Base-by-base conservation (phyloP, 2,113 vertebrate genomes). In the Ranitomeya variabilis region DNA sequence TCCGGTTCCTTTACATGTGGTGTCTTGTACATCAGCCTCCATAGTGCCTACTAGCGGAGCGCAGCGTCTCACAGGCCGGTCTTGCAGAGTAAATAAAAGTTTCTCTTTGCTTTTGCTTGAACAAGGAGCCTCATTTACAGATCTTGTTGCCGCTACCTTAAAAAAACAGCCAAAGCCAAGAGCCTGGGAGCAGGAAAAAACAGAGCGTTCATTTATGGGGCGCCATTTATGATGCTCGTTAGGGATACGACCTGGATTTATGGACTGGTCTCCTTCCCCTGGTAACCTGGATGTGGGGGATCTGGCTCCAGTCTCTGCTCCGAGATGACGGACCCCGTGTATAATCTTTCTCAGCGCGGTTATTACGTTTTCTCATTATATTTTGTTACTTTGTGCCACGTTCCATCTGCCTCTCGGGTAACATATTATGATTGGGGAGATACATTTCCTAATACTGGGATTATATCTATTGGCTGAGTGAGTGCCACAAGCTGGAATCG, bases 41-140 rank as follows among this genome's bases (percentile, higher is more conserved):
- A 51, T 10, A 54, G 14, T 13, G 16, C 18, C 79, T 60, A 45
- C 80, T 16, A 19, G 57, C 37, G 23, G 13, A 62, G 26, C 37
- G 26, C 54, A 81, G 57, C 23, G 10, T 23, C 62, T 81, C 59
- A 62, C 45, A 45, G 62, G 80, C 60, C 7, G 80, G 19, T 66
- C 60, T 2, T 66, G 19, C 67, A 64, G 6, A 51, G 31, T 18
- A 13, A 37, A 4, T 51, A 19, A 26, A 82, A 51, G 18, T 45
- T 51, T 90, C 90, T 90, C 37, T 45, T 45, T 45, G 37, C 37
- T 45, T 45, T 45, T 45, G 77, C 73, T 85, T 90, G 76, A 90
- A 90, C 4, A 92, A 87, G 62, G 67, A 26, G 89, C 85, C 90
- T n/a, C 80, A 85, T 88, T 73, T 66, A 87, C 76, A 51, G 37